Evolutionary conservation across 2,888 invertebrate genomes (phyloP).

Genomic region (Calliphora vomitoria): DNA sequence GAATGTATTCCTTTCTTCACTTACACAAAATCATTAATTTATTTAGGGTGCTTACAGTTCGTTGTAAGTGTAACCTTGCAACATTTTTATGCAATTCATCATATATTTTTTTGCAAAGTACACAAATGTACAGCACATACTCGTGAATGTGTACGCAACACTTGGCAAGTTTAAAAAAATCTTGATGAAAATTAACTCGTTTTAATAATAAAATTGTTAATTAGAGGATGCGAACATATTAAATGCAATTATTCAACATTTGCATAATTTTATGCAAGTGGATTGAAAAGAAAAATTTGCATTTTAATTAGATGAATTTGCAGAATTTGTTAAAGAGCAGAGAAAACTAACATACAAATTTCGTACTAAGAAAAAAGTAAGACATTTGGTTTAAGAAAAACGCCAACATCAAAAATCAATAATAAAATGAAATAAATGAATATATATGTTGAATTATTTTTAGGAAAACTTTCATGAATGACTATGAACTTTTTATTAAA

Average conservation of each 20-base stretch:
- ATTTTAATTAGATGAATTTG: conserved; percentile 52
- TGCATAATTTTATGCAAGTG: conserved; percentile 59
- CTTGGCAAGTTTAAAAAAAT: conserved; percentile 44
- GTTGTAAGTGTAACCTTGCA: conserved; percentile 1
- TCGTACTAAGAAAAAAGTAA: not conserved
- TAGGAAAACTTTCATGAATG: too few relatives aligned
- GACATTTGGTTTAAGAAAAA: not conserved
- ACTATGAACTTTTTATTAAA: too few relatives aligned
- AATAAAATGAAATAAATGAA: not conserved
- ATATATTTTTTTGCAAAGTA: conserved; percentile 10
- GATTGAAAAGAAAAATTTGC: conserved; percentile 42
- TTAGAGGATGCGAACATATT: conserved; percentile 72
- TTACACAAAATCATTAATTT: too few relatives aligned
- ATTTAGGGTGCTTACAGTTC: not conserved
- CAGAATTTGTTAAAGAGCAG: conserved; percentile 1
- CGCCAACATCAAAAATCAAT: not conserved
- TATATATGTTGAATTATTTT: too few relatives aligned
- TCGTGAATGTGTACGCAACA: conserved; percentile 41
- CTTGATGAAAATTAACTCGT: conserved; percentile 74
- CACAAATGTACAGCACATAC: conserved; percentile 49
- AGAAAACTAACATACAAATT: not conserved
- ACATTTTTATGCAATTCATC: conserved; percentile 53
- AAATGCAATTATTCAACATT: conserved; percentile 57
- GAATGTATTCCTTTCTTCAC: too few relatives aligned
- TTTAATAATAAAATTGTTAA: conserved; percentile 77